These are phyloP conservation scores for Drosophila serrata DNA, from an alignment of 1,140 invertebrate genomes.

Conservation along the genomic window DNA sequence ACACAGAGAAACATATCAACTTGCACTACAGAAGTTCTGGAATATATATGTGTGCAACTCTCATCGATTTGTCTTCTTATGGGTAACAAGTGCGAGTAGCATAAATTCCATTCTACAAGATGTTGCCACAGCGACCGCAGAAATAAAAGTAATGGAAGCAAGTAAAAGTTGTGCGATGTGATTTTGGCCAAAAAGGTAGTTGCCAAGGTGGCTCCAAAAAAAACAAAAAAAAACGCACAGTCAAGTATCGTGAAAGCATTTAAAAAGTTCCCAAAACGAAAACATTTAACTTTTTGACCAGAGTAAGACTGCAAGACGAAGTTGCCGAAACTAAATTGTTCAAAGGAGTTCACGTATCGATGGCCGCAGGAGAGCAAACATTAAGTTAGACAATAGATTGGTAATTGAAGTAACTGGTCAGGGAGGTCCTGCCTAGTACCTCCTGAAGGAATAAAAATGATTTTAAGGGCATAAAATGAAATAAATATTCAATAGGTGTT, in stretches of 20 bases:
- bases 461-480: neutral
- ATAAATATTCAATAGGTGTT: neutral
- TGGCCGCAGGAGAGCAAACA: slow-evolving; percentile 36
- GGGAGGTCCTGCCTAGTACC: neutral
- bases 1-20: neutral
- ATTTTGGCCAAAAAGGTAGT: slow-evolving; percentile 35
- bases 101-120: slow-evolving; percentile 35
- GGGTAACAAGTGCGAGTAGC: slow-evolving; percentile 16
- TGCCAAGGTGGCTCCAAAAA: slow-evolving; percentile 1
- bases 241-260: slow-evolving; percentile 42
- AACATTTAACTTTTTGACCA: slow-evolving; percentile 42
- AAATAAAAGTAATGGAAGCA: slow-evolving; percentile 25
- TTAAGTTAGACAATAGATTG: slow-evolving; percentile 32
- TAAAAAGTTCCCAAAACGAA: slow-evolving; percentile 38
- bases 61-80: slow-evolving; percentile 21
- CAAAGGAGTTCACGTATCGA: slow-evolving; percentile 14
- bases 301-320: slow-evolving; percentile 12
- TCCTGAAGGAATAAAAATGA: neutral
- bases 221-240: no score
- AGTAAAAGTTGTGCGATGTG: slow-evolving; percentile 21
- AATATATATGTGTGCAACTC: neutral
- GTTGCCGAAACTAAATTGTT: slow-evolving; percentile 30
- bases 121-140: slow-evolving; percentile 30
- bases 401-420: slow-evolving; percentile 30
- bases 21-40: neutral